Percentiles rank a stretch among this genome's conserved stretches.
Conservation (phyloP, 2,888 invertebrate genomes). For the Pristionchus entomophagus region DNA sequence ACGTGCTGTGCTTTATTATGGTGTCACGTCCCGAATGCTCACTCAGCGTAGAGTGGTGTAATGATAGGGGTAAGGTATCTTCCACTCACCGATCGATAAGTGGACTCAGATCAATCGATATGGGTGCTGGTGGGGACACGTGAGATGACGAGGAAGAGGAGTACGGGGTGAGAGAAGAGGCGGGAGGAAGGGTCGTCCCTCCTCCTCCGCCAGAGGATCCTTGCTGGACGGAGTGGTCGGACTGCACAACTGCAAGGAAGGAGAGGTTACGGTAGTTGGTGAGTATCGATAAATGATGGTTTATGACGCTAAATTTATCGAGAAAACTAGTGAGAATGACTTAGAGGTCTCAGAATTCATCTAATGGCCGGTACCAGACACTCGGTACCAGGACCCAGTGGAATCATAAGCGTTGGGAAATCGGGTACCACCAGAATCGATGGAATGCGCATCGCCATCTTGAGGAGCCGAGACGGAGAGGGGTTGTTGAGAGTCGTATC, state of each 20-base stretch:
- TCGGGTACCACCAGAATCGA: slow-evolving; percentile 68
- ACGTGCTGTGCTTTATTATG: too few relatives aligned
- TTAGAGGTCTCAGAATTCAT: too few relatives aligned
- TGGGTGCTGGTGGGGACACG: slow-evolving; percentile 33
- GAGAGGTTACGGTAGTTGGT: neutral
- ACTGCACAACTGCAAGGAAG: slow-evolving; percentile 74
- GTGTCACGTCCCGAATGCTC: too few relatives aligned
- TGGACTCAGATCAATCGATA: slow-evolving; percentile 32
- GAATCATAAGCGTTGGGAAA: neutral
- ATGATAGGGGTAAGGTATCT: neutral
- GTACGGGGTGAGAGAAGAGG: slow-evolving; percentile 59
- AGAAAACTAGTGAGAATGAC: too few relatives aligned
- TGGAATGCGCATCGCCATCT: slow-evolving; percentile 63
- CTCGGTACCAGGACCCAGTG: too few relatives aligned
- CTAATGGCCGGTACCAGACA: neutral
- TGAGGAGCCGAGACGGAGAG: slow-evolving; percentile 50
- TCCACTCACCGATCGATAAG: neutral
- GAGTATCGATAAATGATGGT: neutral
- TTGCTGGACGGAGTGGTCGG: slow-evolving; percentile 71
- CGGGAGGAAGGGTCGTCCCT: slow-evolving; percentile 54
- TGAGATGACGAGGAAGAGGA: slow-evolving; percentile 46
- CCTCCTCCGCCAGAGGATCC: neutral
- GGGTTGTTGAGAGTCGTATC: slow-evolving; percentile 61
- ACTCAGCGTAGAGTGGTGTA: too few relatives aligned
- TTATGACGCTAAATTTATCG: too few relatives aligned